A percentile compares a stretch with the other conserved stretches of the same genome.
phyloP scores from a whole-genome alignment of 1,140 invertebrate genomes.

The Sipha flava region DNA sequence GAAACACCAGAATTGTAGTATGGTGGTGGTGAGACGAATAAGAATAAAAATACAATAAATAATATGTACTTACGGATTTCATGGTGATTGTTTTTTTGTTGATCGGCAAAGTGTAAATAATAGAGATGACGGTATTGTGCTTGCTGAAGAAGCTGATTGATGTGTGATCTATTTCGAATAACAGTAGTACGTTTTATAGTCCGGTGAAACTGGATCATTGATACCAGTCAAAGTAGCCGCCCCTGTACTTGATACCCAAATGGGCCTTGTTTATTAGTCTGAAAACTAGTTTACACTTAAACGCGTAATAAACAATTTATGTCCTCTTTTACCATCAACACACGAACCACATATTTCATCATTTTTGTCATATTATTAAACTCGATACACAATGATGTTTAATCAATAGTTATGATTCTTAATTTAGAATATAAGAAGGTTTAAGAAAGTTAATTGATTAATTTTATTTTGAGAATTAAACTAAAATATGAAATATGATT shows the following conservation, averaged over 20 bases:
- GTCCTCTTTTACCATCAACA: not conserved
- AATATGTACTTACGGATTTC: constrained; percentile 9
- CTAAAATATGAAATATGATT: too few species aligned
- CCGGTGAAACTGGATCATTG: not conserved
- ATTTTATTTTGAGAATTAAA: too few species aligned
- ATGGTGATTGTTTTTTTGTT: not conserved
- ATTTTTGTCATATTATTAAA: not conserved
- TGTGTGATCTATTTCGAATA: not conserved
- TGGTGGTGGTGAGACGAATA: not conserved
- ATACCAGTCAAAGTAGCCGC: not conserved
- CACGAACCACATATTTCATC: not conserved
- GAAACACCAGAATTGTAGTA: too few species aligned
- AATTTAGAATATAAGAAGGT: too few species aligned
- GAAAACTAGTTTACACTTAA: not conserved
- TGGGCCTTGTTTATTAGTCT: not conserved
- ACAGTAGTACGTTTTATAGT: constrained; percentile 4
- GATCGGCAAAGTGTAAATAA: not conserved
- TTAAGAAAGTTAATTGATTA: too few species aligned
- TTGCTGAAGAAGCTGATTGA: not conserved
- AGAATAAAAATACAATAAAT: not conserved
- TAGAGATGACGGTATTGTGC: not conserved
- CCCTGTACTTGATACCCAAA: constrained; percentile 25
- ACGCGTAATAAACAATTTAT: not conserved
- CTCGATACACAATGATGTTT: too few species aligned
- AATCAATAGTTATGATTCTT: too few species aligned